Evolutionary conservation across 30 jellyfish, hydroid and myxozoan genomes (phyloP).

Genomic region (Catostylus mosaicus): DNA sequence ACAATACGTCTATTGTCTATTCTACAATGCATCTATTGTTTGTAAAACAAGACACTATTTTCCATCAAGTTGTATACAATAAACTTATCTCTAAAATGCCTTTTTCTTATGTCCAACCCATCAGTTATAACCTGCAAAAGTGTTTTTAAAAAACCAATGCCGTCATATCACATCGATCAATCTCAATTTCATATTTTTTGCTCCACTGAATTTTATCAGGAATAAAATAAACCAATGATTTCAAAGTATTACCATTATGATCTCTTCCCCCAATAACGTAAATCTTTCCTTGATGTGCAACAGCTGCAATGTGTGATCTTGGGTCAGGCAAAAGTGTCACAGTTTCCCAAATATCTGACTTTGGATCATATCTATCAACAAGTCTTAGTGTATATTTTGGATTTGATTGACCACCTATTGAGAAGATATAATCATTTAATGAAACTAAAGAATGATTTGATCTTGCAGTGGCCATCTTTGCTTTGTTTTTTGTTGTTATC

Average conservation of each 20-base stretch:
- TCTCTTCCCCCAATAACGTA: slow-evolving; percentile 74
- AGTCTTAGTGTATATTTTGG: slow-evolving; percentile 65
- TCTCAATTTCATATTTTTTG: slow-evolving; percentile 25
- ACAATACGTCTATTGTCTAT: too few species aligned
- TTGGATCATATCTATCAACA: slow-evolving; percentile 63
- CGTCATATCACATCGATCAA: slow-evolving; percentile 63
- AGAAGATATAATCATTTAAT: slow-evolving; percentile 20
- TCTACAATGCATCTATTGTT: too few species aligned
- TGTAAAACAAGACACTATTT: too few species aligned
- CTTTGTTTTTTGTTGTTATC: slow-evolving; percentile 24
- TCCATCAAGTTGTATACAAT: too few species aligned
- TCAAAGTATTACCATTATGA: slow-evolving; percentile 61
- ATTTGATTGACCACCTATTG: slow-evolving; percentile 72
- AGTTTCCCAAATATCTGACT: slow-evolving; percentile 68
- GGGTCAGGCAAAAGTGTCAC: slow-evolving; percentile 67
- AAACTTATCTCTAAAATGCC: too few species aligned
- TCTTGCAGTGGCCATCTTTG: slow-evolving; percentile 74
- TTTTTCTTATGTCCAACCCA: too few species aligned
- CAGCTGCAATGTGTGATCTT: slow-evolving; percentile 67
- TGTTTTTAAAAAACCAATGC: slow-evolving; percentile 26
- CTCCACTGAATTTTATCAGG: slow-evolving; percentile 61
- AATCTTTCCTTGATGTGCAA: slow-evolving; percentile 40
- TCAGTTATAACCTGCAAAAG: background rate
- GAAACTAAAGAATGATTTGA: slow-evolving; percentile 60
- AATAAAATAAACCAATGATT: slow-evolving; percentile 40